Base-by-base conservation (phyloP, 2,797 vertebrate genomes). In the Ctenopoma kingsleyae region DNA sequence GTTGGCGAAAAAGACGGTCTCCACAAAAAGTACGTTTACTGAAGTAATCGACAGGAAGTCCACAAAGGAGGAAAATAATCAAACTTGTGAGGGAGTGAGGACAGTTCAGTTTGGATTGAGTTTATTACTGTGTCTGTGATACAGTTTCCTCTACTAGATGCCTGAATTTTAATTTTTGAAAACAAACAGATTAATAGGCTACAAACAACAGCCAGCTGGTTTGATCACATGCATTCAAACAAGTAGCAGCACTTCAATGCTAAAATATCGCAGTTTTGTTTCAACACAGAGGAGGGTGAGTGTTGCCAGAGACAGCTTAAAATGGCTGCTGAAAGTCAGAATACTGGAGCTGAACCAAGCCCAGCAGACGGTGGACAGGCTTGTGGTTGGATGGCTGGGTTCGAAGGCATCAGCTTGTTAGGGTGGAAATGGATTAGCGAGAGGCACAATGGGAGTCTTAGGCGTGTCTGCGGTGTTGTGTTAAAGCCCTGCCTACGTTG, bases 341-440 rank as follows among this genome's bases (percentile, higher is more conserved):
- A 79, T 56, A 57, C 88, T 92, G 91, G 91, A 91, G 87, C 79
- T 63, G 85, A 85, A 91, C 87, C 87, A 90, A 91, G 73, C 82
- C 80, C 83, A 80, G 84, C 90, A 92, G 91, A 91, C 88, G 83
- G 87, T 85, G 87, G 83, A 86, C 82, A 75, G 84, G 78, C 80
- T 85, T 78, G 83, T 55, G 47, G 88, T 83, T 85, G 88, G 89
- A 90, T 89, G 91, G 83, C 87, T 88, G 81, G 71, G 86, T 92
- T 86, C 60, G 86, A 80, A 90, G 72, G 88, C 89, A 87, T 87
- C 84, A 87, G 90, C 92, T 93, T 90, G 91, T 93, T 93, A 93
- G 89, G 82, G 87, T 90, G 88, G 90, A 92, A 91, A 91, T 90
- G 91, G 91, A 93, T 93, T 92, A 92, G 85, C 66, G 69, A 71